These are phyloP conservation scores for Ailuropoda melanoleuca DNA, from an alignment of 2,113 vertebrate genomes.

Conservation along the genomic window DNA sequence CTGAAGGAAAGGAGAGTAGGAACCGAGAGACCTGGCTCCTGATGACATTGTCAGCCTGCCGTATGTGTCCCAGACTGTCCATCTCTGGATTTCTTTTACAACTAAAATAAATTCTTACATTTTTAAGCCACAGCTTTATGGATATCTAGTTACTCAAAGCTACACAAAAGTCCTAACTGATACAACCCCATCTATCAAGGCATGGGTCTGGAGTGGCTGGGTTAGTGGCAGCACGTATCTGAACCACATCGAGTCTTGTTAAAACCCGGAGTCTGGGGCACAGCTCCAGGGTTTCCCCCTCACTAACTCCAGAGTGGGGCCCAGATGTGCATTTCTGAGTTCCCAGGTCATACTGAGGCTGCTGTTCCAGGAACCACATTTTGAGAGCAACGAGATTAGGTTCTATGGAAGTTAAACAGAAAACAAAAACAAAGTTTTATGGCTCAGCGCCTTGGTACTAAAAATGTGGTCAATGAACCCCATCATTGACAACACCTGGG, in stretches of 20 bases:
- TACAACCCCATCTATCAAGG: no score
- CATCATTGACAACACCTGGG: neutral
- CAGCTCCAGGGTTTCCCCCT: neutral
- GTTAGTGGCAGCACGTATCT: neutral
- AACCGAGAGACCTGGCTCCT: neutral
- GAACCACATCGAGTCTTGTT: neutral
- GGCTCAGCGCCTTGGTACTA: neutral
- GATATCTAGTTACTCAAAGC: neutral
- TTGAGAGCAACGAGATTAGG: neutral
- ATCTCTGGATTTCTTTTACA: neutral
- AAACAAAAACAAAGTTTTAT: neutral
- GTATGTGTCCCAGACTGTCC: neutral
- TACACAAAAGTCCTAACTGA: neutral
- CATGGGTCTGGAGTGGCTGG: fast-evolving
- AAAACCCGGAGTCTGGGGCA: neutral
- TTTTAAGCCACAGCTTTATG: neutral
- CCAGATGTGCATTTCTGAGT: neutral
- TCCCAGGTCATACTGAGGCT: neutral
- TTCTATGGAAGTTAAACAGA: fast-evolving
- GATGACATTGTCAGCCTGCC: neutral
- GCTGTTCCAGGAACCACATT: neutral
- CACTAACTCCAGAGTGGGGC: neutral
- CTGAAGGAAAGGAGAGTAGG: neutral
- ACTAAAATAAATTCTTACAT: neutral
- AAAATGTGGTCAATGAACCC: neutral